A percentile compares a stretch with the other conserved stretches of the same genome.
These are phyloP conservation scores for Anhinga rufa DNA, from an alignment of 2,113 vertebrate species.

Conservation along the genomic window DNA sequence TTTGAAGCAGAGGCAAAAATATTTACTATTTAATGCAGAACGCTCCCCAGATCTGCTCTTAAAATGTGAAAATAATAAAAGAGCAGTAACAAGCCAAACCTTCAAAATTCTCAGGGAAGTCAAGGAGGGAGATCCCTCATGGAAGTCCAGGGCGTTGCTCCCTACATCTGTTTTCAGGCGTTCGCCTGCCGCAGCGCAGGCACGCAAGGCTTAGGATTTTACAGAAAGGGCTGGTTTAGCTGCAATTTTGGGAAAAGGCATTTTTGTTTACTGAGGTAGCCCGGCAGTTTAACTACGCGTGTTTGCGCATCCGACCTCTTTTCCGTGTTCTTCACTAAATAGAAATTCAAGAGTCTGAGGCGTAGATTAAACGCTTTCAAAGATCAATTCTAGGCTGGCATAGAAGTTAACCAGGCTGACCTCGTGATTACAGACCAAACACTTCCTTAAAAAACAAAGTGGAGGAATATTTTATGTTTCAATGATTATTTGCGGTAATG, in stretches of 20 bases:
- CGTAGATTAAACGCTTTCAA: conserved; percentile 2
- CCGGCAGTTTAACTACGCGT: fast-evolving
- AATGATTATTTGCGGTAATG: not conserved
- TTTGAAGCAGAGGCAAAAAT: not conserved
- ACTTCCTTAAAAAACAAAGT: conserved; percentile 13
- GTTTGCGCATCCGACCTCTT: not conserved
- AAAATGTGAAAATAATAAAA: not conserved
- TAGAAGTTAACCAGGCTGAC: conserved; percentile 39
- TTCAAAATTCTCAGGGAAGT: not conserved
- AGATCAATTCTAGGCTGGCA: conserved; percentile 46
- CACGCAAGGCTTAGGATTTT: not conserved
- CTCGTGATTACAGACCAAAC: not conserved
- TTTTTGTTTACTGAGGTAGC: not conserved
- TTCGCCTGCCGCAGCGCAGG: not conserved
- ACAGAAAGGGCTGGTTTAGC: not conserved
- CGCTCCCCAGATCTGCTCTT: not conserved
- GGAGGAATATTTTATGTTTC: conserved; percentile 12
- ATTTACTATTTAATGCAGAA: not conserved
- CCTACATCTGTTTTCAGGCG: not conserved
- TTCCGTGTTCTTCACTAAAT: not conserved
- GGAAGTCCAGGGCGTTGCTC: not conserved
- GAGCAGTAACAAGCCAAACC: not conserved
- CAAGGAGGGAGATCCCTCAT: not conserved
- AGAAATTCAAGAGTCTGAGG: not conserved
- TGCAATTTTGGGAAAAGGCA: not conserved